Conservation (phyloP, 2,113 vertebrate genomes). For the Forbesichthys agassizii region DNA sequence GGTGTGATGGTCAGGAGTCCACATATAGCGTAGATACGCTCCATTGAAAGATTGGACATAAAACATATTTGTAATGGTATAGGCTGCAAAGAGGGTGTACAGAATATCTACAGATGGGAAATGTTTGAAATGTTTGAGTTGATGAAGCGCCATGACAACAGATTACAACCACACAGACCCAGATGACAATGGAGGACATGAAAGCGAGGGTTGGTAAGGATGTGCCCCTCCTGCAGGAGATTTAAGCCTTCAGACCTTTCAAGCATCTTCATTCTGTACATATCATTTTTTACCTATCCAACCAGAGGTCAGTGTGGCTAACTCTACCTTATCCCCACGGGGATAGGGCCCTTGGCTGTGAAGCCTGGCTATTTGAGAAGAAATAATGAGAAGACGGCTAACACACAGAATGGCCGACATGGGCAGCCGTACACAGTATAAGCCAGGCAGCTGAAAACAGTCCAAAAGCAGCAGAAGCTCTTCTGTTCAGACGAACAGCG, state of each 20-base stretch:
- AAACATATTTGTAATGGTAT: background rate
- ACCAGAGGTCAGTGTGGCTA: background rate
- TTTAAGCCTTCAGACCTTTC: too few relatives aligned
- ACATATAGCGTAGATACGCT: background rate
- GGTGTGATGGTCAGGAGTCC: too few relatives aligned
- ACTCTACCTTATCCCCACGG: conserved; percentile 21
- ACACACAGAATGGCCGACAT: conserved; percentile 37
- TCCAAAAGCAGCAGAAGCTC: conserved; percentile 18
- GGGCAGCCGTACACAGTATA: conserved; percentile 29
- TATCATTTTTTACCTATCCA: too few relatives aligned
- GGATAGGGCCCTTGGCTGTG: conserved; percentile 44
- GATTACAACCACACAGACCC: too few relatives aligned
- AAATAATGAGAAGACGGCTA: conserved; percentile 32
- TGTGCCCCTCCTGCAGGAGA: too few relatives aligned
- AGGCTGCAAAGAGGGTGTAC: background rate
- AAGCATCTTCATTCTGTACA: too few relatives aligned
- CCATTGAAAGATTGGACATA: background rate
- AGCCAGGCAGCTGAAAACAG: conserved; percentile 45
- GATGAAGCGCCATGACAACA: too few relatives aligned
- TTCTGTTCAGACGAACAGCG: background rate
- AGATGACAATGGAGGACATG: too few relatives aligned
- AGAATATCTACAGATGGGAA: too few relatives aligned
- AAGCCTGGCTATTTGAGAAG: conserved; percentile 44
- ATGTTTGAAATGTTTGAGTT: too few relatives aligned
- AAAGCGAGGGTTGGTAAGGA: too few relatives aligned